Conservation (phyloP, 2,888 invertebrate species). For the Caenorhabditis japonica region DNA sequence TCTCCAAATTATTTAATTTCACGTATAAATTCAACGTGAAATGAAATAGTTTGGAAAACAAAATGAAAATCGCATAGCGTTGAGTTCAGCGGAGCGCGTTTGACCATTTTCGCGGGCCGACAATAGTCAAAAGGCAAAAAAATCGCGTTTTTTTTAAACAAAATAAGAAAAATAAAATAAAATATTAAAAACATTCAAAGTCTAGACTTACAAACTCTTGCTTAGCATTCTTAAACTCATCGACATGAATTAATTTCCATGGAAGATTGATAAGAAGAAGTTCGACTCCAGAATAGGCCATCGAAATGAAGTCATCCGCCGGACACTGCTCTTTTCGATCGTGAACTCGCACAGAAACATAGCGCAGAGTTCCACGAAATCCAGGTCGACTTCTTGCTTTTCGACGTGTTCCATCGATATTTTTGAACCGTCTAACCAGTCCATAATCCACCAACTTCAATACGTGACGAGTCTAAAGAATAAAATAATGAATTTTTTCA, state of each 20-base stretch:
- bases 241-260: slow-evolving; percentile 48
- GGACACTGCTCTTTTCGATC: slow-evolving; percentile 61
- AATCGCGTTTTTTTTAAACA: slow-evolving; percentile 1
- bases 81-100: no score
- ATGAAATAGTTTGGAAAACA: no score
- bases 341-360: slow-evolving; percentile 67
- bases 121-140: no score
- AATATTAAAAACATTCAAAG: slow-evolving; percentile 1
- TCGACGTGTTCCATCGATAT: slow-evolving; percentile 55
- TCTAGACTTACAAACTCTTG: slow-evolving; percentile 54
- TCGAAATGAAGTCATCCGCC: slow-evolving; percentile 61
- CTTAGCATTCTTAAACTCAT: slow-evolving; percentile 58
- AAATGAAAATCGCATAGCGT: no score
- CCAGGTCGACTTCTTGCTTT: slow-evolving; percentile 42
- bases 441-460: slow-evolving; percentile 63
- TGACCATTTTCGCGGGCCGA: no score
- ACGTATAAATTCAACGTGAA: no score
- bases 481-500: neutral
- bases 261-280: slow-evolving; percentile 59
- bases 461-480: slow-evolving; percentile 53
- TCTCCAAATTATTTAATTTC: no score
- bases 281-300: slow-evolving; percentile 62
- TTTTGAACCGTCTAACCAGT: slow-evolving; percentile 59
- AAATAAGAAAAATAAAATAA: neutral
- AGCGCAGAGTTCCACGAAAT: slow-evolving; percentile 69